Conservation (phyloP, 2,888 invertebrate genomes). For the Eristalis arbustorum region DNA sequence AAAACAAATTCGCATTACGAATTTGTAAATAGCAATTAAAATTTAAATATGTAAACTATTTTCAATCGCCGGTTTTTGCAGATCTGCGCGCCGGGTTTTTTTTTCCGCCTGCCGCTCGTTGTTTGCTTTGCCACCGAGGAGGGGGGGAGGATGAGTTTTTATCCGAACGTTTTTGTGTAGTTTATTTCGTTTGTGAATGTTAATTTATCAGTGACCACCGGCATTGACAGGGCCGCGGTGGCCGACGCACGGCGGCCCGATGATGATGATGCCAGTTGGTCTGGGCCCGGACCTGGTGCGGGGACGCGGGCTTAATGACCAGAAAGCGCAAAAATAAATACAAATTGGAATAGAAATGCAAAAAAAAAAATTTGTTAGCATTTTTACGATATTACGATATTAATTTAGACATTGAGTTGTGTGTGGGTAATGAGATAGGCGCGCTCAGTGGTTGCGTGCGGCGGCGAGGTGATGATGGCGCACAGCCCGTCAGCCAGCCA, state of each 20-base stretch:
- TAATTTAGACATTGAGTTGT: constrained; percentile 65
- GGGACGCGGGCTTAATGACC: constrained; percentile 61
- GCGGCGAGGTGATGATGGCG: constrained; percentile 55
- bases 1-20: constrained; percentile 70
- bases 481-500: constrained; percentile 17
- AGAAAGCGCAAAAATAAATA: constrained; percentile 56
- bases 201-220: constrained; percentile 68
- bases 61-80: constrained; percentile 58
- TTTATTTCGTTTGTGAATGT: constrained; percentile 69
- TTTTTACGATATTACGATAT: constrained; percentile 61
- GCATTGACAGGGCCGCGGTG: constrained; percentile 16
- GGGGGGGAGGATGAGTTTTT: too few species aligned
- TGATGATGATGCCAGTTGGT: background rate
- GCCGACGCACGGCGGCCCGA: background rate
- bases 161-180: constrained; percentile 25
- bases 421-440: constrained; percentile 55
- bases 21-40: constrained; percentile 71
- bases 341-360: constrained; percentile 56
- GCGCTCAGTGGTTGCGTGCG: constrained; percentile 15
- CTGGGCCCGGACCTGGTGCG: background rate
- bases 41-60: constrained; percentile 71
- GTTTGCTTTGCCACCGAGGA: background rate
- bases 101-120: too few species aligned
- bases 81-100: background rate
- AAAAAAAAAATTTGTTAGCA: constrained; percentile 26